Evolutionary conservation across 2,888 invertebrate species (phyloP).

Genomic region (Rotaria magnacalcarata): DNA sequence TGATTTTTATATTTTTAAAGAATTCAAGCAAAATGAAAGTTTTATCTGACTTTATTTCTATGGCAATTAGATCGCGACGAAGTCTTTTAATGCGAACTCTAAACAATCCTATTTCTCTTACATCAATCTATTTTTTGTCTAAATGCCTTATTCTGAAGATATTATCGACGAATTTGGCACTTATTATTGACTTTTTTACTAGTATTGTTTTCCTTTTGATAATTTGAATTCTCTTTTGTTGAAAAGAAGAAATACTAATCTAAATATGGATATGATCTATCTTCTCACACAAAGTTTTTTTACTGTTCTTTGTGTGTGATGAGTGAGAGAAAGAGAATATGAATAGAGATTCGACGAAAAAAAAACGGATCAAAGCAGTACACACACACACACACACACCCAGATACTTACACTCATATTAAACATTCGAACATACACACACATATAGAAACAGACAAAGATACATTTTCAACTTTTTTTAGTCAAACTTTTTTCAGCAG

Average conservation of each 20-base stretch:
- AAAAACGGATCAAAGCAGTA: slow-evolving; percentile 27
- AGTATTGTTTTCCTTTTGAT: neutral
- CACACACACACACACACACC: neutral
- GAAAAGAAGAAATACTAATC: slow-evolving; percentile 11
- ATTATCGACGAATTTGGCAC: too few relatives aligned
- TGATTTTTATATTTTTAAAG: too few relatives aligned
- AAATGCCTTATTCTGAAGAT: too few relatives aligned
- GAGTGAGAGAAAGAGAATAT: slow-evolving; percentile 3
- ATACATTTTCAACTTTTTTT: slow-evolving; percentile 5
- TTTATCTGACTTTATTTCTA: too few relatives aligned
- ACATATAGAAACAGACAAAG: neutral
- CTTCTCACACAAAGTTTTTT: slow-evolving; percentile 6
- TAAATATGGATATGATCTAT: neutral
- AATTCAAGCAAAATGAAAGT: too few relatives aligned
- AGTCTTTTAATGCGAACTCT: too few relatives aligned
- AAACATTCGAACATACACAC: slow-evolving; percentile 26
- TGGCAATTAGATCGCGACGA: too few relatives aligned
- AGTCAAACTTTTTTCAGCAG: neutral
- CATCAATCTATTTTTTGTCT: too few relatives aligned
- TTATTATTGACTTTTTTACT: neutral
- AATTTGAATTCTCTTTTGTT: neutral
- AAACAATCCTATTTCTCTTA: too few relatives aligned
- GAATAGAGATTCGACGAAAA: slow-evolving; percentile 16
- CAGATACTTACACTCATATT: slow-evolving; percentile 8
- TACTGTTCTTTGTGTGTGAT: slow-evolving; percentile 29